phyloP scores from a whole-genome alignment of 2,888 invertebrate species.

The Volucella zonaria region DNA sequence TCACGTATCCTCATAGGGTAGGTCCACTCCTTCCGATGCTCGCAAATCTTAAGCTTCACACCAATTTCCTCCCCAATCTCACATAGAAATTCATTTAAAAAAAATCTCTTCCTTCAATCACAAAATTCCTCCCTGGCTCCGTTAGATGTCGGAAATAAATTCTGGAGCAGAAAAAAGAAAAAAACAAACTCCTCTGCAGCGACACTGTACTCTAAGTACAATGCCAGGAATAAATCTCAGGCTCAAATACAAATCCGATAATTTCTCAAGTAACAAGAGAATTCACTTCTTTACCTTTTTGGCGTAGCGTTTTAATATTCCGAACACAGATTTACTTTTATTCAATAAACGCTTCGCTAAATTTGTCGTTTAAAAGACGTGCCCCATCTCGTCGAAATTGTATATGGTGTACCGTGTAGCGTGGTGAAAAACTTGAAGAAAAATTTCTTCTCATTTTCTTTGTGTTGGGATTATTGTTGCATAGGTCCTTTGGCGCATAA shows the following conservation, averaged over 20 bases:
- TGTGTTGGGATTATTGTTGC: too few relatives aligned
- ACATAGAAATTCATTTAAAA: neutral
- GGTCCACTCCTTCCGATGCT: neutral
- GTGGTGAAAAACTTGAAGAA: too few relatives aligned
- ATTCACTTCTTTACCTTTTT: constrained; percentile 66
- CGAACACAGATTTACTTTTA: constrained; percentile 75
- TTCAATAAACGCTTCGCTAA: constrained; percentile 75
- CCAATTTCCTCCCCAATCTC: constrained; percentile 20
- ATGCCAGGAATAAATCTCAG: constrained; percentile 37
- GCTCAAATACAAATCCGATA: constrained; percentile 67
- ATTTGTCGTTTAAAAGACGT: constrained; percentile 73
- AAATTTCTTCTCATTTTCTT: too few relatives aligned
- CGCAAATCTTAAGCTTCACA: constrained; percentile 21
- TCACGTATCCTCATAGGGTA: constrained; percentile 8
- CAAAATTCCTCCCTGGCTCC: neutral
- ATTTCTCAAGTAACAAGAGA: constrained; percentile 73
- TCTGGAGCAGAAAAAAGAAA: neutral
- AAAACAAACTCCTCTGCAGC: neutral
- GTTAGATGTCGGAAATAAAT: constrained; percentile 18
- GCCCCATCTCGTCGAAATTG: constrained; percentile 45
- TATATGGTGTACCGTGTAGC: neutral
- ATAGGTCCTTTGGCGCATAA: constrained; percentile 14
- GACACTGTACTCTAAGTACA: neutral
- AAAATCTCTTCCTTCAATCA: constrained; percentile 41
- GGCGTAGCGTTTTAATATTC: constrained; percentile 69